Conservation (phyloP, 2,113 vertebrate species). For the Apaloderma vittatum region DNA sequence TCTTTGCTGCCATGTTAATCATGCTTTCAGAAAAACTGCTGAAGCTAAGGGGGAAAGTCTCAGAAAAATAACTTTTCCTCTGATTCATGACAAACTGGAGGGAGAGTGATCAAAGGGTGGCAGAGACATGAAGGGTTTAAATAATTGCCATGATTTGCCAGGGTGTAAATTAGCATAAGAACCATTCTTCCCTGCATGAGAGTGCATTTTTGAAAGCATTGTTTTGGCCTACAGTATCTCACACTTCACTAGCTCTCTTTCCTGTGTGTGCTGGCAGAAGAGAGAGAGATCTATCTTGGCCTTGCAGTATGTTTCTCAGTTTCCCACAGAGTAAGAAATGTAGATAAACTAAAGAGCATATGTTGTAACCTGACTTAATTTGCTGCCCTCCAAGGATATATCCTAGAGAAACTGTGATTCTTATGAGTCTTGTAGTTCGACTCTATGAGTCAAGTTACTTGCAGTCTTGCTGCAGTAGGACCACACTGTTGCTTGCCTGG, state of each 20-base stretch:
- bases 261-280: not conserved
- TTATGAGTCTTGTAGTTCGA: not conserved
- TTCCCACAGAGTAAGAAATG: not conserved
- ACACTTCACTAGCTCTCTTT: not conserved
- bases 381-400: not conserved
- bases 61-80: not conserved
- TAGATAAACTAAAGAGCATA: not conserved
- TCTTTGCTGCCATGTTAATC: not conserved
- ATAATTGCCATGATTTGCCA: not conserved
- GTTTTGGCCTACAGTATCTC: not conserved
- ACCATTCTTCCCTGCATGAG: not conserved
- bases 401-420: not conserved
- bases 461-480: not conserved
- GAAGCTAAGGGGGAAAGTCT: not conserved
- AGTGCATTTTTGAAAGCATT: not conserved
- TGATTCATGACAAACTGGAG: not conserved
- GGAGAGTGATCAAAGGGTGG: not conserved
- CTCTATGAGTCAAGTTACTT: not conserved
- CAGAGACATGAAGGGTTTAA: not conserved
- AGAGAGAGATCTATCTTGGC: not conserved
- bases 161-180: not conserved
- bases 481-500: not conserved
- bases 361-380: not conserved
- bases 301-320: not conserved
- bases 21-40: not conserved